Evolutionary conservation across 2,797 vertebrate genomes (phyloP).

Genomic region (Agapornis canus): DNA sequence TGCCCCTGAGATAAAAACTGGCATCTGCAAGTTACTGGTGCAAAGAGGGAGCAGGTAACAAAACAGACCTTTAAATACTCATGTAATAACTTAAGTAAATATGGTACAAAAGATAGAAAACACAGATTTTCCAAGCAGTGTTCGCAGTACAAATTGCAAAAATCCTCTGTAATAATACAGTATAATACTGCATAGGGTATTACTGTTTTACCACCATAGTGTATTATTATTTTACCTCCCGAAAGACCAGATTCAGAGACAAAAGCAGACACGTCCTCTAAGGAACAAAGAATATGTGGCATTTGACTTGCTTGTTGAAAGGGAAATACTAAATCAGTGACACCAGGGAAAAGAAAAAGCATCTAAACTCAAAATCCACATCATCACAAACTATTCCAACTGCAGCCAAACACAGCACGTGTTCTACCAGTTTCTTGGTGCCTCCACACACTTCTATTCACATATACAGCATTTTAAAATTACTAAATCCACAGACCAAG

Average conservation of each 20-base stretch:
- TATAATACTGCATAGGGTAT: neutral
- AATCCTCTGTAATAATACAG: neutral
- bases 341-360: neutral
- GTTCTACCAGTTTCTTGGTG: neutral
- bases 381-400: neutral
- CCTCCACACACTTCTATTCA: fast-evolving
- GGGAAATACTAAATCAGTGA: neutral
- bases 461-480: fast-evolving
- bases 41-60: neutral
- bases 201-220: too few species aligned
- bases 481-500: neutral
- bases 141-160: neutral
- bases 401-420: fast-evolving
- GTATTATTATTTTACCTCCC: neutral
- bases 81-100: fast-evolving
- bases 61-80: fast-evolving
- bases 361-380: fast-evolving
- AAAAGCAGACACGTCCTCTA: neutral
- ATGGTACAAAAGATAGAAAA: too few species aligned
- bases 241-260: neutral
- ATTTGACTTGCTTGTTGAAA: fast-evolving
- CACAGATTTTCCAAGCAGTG: neutral
- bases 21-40: fast-evolving
- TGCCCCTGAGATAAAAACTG: neutral
- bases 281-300: neutral